Percentiles rank a stretch among this genome's conserved stretches.
These are phyloP conservation scores for Leptoteleia sp. DNA, from an alignment of 1,140 invertebrate genomes.

Conservation along the genomic window DNA sequence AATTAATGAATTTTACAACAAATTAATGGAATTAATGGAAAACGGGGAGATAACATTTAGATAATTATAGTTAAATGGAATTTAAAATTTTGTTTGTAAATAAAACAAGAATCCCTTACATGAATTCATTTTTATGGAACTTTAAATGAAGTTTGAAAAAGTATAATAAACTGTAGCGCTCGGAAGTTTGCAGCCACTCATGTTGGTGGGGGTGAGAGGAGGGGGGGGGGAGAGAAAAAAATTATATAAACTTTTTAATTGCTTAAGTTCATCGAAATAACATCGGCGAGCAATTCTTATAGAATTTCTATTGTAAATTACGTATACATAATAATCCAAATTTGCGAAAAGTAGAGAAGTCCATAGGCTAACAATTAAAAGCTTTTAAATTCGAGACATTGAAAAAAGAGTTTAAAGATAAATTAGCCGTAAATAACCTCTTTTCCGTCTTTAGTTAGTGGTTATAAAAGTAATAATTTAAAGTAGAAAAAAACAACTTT, in stretches of 20 bases:
- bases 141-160: slow-evolving; percentile 21
- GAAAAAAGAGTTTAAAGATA: too few species aligned
- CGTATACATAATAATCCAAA: background rate
- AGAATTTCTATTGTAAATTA: slow-evolving; percentile 10
- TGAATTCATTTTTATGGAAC: slow-evolving; percentile 16
- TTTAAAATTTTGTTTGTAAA: slow-evolving; percentile 18
- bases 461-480: too few species aligned
- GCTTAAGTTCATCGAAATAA: slow-evolving; percentile 34
- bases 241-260: slow-evolving; percentile 43
- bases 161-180: slow-evolving; percentile 9
- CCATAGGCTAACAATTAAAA: too few species aligned
- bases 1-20: slow-evolving; percentile 15
- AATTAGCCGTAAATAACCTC: too few species aligned
- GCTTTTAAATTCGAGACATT: too few species aligned
- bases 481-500: too few species aligned
- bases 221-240: slow-evolving; percentile 1
- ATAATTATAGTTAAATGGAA: slow-evolving; percentile 5
- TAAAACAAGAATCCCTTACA: slow-evolving; percentile 12
- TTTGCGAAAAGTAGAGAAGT: too few species aligned
- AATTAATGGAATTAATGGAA: background rate
- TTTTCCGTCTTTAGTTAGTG: too few species aligned
- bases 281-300: slow-evolving; percentile 5
- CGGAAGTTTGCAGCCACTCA: slow-evolving; percentile 2
- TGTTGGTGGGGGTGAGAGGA: too few species aligned
- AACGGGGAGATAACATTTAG: background rate